Conservation (phyloP, 2,888 invertebrate species). For the Drosophila niveifrons region DNA sequence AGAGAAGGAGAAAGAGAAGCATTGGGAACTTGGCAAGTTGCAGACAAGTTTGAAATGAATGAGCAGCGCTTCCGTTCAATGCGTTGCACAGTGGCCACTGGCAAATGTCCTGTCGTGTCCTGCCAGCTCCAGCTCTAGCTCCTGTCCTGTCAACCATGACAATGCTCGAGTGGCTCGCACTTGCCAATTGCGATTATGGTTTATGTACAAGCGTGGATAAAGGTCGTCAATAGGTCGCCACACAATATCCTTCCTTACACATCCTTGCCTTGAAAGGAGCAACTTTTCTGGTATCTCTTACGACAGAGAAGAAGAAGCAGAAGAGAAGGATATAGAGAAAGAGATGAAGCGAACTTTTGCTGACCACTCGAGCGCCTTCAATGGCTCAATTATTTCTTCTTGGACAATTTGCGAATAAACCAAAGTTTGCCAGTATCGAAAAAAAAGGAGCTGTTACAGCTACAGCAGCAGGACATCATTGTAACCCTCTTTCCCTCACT, state of each 20-base stretch:
- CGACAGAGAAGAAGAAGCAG: not conserved
- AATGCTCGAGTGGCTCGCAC: slow-evolving; percentile 77
- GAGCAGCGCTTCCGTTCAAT: slow-evolving; percentile 82
- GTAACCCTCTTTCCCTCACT: not conserved
- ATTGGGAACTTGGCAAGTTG: slow-evolving; percentile 79
- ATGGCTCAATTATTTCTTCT: slow-evolving; percentile 82
- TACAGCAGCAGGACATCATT: slow-evolving; percentile 12
- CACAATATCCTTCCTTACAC: slow-evolving; percentile 17
- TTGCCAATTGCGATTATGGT: slow-evolving; percentile 84
- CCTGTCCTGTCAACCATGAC: slow-evolving; percentile 75
- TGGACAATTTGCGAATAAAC: slow-evolving; percentile 83
- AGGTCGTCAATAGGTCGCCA: slow-evolving; percentile 84
- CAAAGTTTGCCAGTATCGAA: slow-evolving; percentile 63
- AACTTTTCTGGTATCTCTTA: slow-evolving; percentile 72
- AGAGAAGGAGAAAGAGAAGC: not conserved
- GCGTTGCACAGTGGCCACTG: slow-evolving; percentile 61
- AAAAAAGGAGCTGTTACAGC: not conserved
- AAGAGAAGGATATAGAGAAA: not conserved
- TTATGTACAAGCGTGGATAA: slow-evolving; percentile 82
- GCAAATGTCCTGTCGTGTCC: slow-evolving; percentile 32
- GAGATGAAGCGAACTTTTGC: slow-evolving; percentile 37
- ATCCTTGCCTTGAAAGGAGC: slow-evolving; percentile 58
- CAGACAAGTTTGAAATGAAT: slow-evolving; percentile 84
- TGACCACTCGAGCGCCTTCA: slow-evolving; percentile 78
- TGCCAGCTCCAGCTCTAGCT: no score